Conservation (phyloP, 2,113 vertebrate species). For the Danio rerio region GRCz12tu NC_133177.1:4510501-4511000, state of each 20-base stretch:
- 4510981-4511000: no score
- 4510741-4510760: not conserved
- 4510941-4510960: no score
- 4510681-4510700: conserved; percentile 23
- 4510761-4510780: not conserved
- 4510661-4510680: not conserved
- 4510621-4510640: conserved; percentile 57
- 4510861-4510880: no score
- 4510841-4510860: no score
- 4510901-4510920: no score
- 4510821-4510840: no score
- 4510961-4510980: no score
- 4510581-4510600: conserved; percentile 81
- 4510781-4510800: no score
- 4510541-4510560: conserved; percentile 31
- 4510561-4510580: conserved; percentile 49
- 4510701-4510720: not conserved
- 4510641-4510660: conserved; percentile 47
- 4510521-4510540: conserved; percentile 68
- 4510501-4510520: conserved; percentile 64
- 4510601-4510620: conserved; percentile 77
- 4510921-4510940: no score
- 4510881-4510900: no score
- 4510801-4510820: no score
- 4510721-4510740: not conserved